Conservation (phyloP, 2,888 invertebrate species). For the Drepanosiphum platanoidis region DNA sequence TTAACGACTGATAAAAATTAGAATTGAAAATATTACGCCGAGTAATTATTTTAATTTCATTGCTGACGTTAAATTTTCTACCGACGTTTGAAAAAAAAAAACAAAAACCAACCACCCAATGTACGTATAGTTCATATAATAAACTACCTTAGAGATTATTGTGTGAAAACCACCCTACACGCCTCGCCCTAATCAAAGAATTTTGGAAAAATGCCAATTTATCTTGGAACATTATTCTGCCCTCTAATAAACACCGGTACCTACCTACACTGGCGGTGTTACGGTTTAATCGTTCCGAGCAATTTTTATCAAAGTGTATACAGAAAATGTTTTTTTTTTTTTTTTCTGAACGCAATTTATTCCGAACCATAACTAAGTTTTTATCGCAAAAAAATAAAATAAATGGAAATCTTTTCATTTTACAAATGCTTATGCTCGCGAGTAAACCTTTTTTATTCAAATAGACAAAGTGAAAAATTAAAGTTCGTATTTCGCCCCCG, state of each 20-base stretch:
- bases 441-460: background rate
- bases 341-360: background rate
- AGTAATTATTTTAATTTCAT: background rate
- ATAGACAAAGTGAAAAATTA: background rate
- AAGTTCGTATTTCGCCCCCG: background rate
- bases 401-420: background rate
- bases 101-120: background rate
- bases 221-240: conserved; percentile 28
- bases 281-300: conserved; percentile 13
- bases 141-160: conserved; percentile 7
- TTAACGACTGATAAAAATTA: background rate
- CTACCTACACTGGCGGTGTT: background rate
- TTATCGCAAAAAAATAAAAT: background rate
- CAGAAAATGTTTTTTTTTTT: background rate
- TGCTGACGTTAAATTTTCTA: background rate
- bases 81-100: background rate
- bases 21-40: background rate
- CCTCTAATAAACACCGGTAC: conserved; percentile 33
- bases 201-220: conserved; percentile 12
- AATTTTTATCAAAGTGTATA: background rate
- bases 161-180: background rate
- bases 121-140: conserved; percentile 11
- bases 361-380: background rate
- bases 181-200: conserved; percentile 14
- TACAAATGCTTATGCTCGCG: background rate